A percentile compares a stretch with the other conserved stretches of the same genome.
Evolutionary conservation across 2,888 invertebrate species (phyloP).

Genomic region (Lissonota sp.): DNA sequence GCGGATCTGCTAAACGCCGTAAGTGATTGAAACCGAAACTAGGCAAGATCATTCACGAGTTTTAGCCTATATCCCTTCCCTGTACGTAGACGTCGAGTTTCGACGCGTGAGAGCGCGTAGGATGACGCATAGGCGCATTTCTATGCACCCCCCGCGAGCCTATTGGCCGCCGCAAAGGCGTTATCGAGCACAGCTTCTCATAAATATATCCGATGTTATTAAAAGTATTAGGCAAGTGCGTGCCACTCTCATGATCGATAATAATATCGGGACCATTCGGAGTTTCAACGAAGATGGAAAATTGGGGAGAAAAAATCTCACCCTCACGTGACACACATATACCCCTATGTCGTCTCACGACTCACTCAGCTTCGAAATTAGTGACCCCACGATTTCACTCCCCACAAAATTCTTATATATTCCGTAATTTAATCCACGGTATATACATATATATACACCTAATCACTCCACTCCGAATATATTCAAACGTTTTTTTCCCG

Average conservation of each 20-base stretch:
- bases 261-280: constrained; percentile 42
- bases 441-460: neutral
- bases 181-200: constrained; percentile 66
- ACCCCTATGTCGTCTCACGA: neutral
- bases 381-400: constrained; percentile 24
- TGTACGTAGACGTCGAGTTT: constrained; percentile 64
- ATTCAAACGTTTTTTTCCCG: constrained; percentile 8
- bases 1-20: constrained; percentile 59
- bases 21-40: constrained; percentile 79
- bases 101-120: constrained; percentile 34
- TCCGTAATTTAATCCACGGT: constrained; percentile 8
- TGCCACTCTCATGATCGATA: constrained; percentile 28
- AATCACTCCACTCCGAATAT: constrained; percentile 13
- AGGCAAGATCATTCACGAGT: constrained; percentile 79
- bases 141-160: constrained; percentile 77
- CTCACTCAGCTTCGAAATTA: constrained; percentile 33
- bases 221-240: constrained; percentile 59
- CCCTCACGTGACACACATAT: constrained; percentile 33
- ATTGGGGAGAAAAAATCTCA: constrained; percentile 23
- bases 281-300: neutral
- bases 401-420: constrained; percentile 26
- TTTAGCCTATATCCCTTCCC: constrained; percentile 62
- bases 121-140: constrained; percentile 81
- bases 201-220: constrained; percentile 79
- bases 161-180: constrained; percentile 24